A percentile compares a stretch with the other conserved stretches of the same genome.
phyloP scores from a whole-genome alignment of 2,888 invertebrate genomes.

The Hyles lineata region DNA sequence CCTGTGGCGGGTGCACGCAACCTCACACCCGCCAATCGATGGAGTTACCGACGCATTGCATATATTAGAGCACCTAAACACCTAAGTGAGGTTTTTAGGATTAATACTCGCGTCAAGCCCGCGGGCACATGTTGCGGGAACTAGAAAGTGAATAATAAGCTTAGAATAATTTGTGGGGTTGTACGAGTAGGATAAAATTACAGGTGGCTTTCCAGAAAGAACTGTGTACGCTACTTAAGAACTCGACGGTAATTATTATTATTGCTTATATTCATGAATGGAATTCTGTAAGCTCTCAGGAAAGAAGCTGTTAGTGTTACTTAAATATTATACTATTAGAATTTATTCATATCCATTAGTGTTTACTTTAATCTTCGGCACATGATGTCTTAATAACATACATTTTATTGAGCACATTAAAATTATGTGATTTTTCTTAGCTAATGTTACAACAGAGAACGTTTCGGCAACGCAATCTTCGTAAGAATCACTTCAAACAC shows the following conservation, averaged over 20 bases:
- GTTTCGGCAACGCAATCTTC: neutral
- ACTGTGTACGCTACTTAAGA: constrained; percentile 48
- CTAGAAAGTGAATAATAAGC: constrained; percentile 69
- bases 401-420: neutral
- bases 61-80: constrained; percentile 37
- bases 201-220: constrained; percentile 58
- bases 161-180: constrained; percentile 62
- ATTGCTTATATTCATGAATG: constrained; percentile 55
- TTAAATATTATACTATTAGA: constrained; percentile 34
- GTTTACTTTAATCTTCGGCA: constrained; percentile 6
- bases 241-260: constrained; percentile 50
- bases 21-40: constrained; percentile 11
- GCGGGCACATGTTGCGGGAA: constrained; percentile 51
- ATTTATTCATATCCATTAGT: constrained; percentile 11
- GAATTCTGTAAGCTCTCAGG: constrained; percentile 44
- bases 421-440: neutral
- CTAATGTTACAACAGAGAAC: neutral
- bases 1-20: constrained; percentile 37
- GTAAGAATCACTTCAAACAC: neutral
- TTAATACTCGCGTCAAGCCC: constrained; percentile 47
- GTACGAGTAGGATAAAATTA: constrained; percentile 60
- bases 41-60: constrained; percentile 34
- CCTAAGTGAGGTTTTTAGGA: constrained; percentile 37
- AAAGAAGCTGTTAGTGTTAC: constrained; percentile 37
- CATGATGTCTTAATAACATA: constrained; percentile 24